A percentile compares a stretch with the other conserved stretches of the same genome.
Conservation (phyloP, 2,888 invertebrate genomes). For the Empis livida region DNA sequence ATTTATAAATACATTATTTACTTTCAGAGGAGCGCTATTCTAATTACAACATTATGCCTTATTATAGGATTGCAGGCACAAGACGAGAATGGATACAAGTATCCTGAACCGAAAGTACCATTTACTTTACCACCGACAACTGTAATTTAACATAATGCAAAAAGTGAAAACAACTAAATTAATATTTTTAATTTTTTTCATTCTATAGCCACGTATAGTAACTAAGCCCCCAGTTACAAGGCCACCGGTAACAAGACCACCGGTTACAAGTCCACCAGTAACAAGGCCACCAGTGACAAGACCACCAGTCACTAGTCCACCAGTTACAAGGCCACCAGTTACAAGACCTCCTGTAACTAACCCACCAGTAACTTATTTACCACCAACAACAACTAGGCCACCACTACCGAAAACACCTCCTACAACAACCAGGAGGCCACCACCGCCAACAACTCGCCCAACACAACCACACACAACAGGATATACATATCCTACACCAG, state of each 20-base stretch:
- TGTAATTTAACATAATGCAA: constrained; percentile 8
- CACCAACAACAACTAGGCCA: neutral
- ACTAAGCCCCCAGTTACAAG: neutral
- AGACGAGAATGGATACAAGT: constrained; percentile 7
- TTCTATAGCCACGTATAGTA: neutral
- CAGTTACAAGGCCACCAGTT: neutral
- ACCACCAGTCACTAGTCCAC: constrained; percentile 6
- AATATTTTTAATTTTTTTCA: too few relatives aligned
- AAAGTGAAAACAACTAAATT: too few relatives aligned
- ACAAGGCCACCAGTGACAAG: constrained; percentile 10
- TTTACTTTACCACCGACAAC: constrained; percentile 4
- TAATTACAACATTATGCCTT: neutral
- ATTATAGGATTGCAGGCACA: neutral
- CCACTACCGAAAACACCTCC: constrained; percentile 4
- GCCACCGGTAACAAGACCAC: neutral
- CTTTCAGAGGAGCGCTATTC: neutral
- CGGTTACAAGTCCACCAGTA: neutral
- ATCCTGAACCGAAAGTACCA: constrained; percentile 5
- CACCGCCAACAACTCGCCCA: constrained; percentile 2
- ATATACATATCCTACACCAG: constrained; percentile 9
- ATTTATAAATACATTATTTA: neutral
- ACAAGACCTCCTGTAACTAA: constrained; percentile 5
- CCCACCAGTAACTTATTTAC: too few relatives aligned
- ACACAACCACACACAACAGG: constrained; percentile 4
- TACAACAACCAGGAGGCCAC: constrained; percentile 2